These are phyloP conservation scores for Xiphophorus hellerii DNA, from an alignment of 2,113 vertebrate species.

Conservation along the genomic window DNA sequence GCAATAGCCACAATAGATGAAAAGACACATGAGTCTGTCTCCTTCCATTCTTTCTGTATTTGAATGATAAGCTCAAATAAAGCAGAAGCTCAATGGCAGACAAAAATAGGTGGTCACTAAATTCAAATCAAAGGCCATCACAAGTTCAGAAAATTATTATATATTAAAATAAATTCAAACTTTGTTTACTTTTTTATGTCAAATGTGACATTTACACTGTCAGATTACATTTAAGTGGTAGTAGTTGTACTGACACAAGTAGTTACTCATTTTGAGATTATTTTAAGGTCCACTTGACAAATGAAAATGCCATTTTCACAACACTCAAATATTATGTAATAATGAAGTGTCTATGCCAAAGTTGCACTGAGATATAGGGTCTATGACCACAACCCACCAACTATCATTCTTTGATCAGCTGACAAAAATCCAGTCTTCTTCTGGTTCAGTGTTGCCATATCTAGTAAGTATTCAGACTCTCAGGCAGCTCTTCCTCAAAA, in stretches of 20 bases:
- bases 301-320: neutral
- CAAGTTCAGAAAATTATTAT: neutral
- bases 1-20: slow-evolving; percentile 14
- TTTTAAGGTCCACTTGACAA: neutral
- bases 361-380: neutral
- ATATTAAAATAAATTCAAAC: slow-evolving; percentile 5
- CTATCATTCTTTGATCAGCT: no score
- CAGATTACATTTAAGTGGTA: neutral
- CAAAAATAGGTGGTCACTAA: slow-evolving; percentile 38
- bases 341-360: neutral
- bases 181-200: slow-evolving; percentile 3
- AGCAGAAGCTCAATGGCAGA: slow-evolving; percentile 57
- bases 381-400: no score
- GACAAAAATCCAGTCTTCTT: no score
- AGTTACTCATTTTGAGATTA: no score
- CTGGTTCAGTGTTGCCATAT: no score
- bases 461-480: no score
- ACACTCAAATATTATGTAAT: neutral
- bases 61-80: slow-evolving; percentile 52
- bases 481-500: no score
- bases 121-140: slow-evolving; percentile 5
- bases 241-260: no score
- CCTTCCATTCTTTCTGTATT: slow-evolving; percentile 19
- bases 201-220: neutral
- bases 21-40: slow-evolving; percentile 3